Evolutionary conservation across 2,888 invertebrate genomes (phyloP).

Genomic region (Noctua fimbriata): DNA sequence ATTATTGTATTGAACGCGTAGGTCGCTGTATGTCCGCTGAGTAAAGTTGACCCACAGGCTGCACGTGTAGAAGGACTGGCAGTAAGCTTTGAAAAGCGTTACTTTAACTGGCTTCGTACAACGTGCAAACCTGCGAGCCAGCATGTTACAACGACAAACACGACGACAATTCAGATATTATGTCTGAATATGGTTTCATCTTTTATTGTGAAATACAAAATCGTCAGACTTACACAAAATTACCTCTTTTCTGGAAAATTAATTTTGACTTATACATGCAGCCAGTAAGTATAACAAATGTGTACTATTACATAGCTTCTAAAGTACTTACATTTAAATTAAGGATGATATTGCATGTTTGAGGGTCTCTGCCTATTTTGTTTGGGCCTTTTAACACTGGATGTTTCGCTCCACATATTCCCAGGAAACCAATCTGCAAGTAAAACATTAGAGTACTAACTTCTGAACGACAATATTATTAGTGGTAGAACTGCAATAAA

Average conservation of each 20-base stretch:
- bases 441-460: slow-evolving; percentile 4
- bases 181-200: background rate
- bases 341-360: slow-evolving; percentile 82
- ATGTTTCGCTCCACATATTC: slow-evolving; percentile 83
- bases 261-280: background rate
- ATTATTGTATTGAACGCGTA: too few relatives aligned
- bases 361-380: slow-evolving; percentile 85
- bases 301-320: background rate
- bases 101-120: too few relatives aligned
- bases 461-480: background rate
- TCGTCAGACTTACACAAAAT: background rate
- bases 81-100: too few relatives aligned
- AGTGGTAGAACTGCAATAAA: background rate
- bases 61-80: too few relatives aligned
- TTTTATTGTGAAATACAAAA: background rate
- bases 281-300: too few relatives aligned
- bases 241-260: background rate
- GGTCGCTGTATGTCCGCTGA: too few relatives aligned
- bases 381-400: slow-evolving; percentile 84
- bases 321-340: slow-evolving; percentile 81
- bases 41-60: too few relatives aligned
- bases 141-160: too few relatives aligned
- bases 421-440: slow-evolving; percentile 85
- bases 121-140: too few relatives aligned
- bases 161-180: too few relatives aligned